phyloP scores from a whole-genome alignment of 1,140 invertebrate genomes.

The Portunus trituberculatus region DNA sequence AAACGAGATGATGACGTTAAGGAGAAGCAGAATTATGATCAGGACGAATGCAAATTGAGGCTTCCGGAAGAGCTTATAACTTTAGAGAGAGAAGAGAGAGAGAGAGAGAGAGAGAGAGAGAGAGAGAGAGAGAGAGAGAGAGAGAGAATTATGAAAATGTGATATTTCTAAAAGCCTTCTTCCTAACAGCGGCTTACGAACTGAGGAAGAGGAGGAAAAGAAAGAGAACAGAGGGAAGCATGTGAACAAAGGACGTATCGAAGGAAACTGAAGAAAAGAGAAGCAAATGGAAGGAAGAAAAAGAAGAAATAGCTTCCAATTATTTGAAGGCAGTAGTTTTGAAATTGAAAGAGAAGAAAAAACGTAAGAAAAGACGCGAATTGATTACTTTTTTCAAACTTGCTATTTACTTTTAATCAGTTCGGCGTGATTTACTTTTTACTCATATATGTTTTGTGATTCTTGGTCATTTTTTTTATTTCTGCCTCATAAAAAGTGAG shows the following conservation, averaged over 20 bases:
- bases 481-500: too few species aligned
- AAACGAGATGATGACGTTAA: background rate
- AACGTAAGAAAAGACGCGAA: too few species aligned
- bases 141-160: background rate
- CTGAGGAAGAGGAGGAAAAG: background rate
- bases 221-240: background rate
- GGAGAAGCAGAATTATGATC: background rate
- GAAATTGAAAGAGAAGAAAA: too few species aligned
- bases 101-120: background rate
- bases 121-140: background rate
- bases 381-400: too few species aligned
- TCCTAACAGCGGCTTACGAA: background rate
- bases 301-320: background rate
- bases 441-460: too few species aligned
- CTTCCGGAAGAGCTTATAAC: background rate
- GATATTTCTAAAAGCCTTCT: too few species aligned
- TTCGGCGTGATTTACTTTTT: too few species aligned
- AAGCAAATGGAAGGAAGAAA: background rate
- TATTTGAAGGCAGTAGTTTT: too few species aligned
- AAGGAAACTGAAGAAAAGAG: background rate
- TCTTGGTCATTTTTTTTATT: too few species aligned
- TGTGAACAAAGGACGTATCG: background rate
- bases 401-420: too few species aligned
- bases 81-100: background rate
- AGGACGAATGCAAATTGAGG: slow-evolving; percentile 20